Evolutionary conservation across 2,113 vertebrate genomes (phyloP), one percentile per base, ranked within the genome.

Genomic region (Prionailurus viverrinus): DNA sequence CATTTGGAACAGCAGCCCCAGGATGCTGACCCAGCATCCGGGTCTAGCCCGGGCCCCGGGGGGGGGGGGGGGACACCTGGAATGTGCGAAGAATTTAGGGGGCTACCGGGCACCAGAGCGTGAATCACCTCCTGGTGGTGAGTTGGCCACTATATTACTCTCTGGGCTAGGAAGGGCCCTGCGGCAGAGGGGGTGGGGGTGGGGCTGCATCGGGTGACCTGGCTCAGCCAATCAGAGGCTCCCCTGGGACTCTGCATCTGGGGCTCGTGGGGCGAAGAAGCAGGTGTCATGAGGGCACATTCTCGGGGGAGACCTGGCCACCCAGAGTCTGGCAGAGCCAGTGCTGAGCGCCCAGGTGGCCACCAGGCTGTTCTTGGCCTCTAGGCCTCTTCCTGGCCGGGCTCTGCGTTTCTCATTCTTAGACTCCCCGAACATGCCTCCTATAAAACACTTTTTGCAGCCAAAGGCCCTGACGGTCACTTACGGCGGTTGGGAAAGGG

Each of bases 251-350:
- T 48, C 31, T 15, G 36, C 23, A 4, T 45, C 73, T 25, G 39
- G 73, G 25, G 14, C 73, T 76, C 15, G 13, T 4, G 27, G 27
- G 41, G 83, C 5, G 71, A n/a, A 51, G 41, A 5, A 33, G 63
- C 83, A 1, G 41, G 41, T 3, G 29, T 19, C 12, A 0, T 25
- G 1, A 15, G 63, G 12, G 63, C 39, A 13, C 15, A 0, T 7
- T 51, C 41, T 23, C 14, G 4, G 65, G 9, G 33, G 41, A 53
- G 33, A 8, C 65, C n/a, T 3, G 19, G 39, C 58, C 1, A 5
- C 73, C 25, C 6, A 8, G 39, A 27, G 25, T 9, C 73, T 25
- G 23, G 39, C 39, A 16, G 69, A 5, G n/a, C 69, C n/a, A 2
- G 2, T 2, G 9, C 69, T 25, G 69, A 39, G 69, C 8, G 12